A percentile compares a stretch with the other conserved stretches of the same genome.
These are phyloP conservation scores for Papilio polyxenes DNA, from an alignment of 1,140 invertebrate species.

Conservation along the genomic window DNA sequence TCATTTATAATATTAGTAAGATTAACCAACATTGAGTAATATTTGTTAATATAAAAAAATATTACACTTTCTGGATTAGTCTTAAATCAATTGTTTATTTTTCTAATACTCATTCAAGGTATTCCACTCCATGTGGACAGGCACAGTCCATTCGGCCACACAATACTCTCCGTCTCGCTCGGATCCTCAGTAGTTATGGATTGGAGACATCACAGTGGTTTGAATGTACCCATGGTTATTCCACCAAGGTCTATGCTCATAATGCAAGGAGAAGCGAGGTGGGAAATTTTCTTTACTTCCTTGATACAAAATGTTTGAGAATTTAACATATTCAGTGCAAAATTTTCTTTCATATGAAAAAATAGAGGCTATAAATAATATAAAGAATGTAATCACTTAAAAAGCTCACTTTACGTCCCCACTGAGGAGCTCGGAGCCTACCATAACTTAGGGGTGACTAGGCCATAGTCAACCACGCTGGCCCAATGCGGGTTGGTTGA, in stretches of 20 bases:
- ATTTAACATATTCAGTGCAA: too few species aligned
- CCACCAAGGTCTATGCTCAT: slow-evolving; percentile 90
- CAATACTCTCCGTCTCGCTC: slow-evolving; percentile 94
- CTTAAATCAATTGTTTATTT: background rate
- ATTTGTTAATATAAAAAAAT: background rate
- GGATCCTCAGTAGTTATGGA: slow-evolving; percentile 94
- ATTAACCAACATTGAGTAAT: too few species aligned
- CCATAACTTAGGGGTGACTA: too few species aligned
- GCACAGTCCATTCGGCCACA: slow-evolving; percentile 94
- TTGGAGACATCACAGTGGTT: slow-evolving; percentile 83
- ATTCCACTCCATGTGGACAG: slow-evolving; percentile 98
- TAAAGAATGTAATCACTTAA: too few species aligned
- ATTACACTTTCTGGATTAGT: background rate
- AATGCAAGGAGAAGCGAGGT: slow-evolving; percentile 91
- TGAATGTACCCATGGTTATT: slow-evolving; percentile 84
- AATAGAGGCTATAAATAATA: too few species aligned
- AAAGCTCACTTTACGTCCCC: too few species aligned
- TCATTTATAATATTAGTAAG: too few species aligned
- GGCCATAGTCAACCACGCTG: too few species aligned
- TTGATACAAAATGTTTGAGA: background rate
- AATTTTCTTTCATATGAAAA: too few species aligned
- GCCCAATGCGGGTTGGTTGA: too few species aligned
- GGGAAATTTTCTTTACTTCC: slow-evolving; percentile 40
- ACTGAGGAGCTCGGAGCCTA: too few species aligned
- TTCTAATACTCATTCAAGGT: slow-evolving; percentile 80